Base-by-base conservation (phyloP, 2,888 invertebrate species). In the Willowsia nigromaculata region DNA sequence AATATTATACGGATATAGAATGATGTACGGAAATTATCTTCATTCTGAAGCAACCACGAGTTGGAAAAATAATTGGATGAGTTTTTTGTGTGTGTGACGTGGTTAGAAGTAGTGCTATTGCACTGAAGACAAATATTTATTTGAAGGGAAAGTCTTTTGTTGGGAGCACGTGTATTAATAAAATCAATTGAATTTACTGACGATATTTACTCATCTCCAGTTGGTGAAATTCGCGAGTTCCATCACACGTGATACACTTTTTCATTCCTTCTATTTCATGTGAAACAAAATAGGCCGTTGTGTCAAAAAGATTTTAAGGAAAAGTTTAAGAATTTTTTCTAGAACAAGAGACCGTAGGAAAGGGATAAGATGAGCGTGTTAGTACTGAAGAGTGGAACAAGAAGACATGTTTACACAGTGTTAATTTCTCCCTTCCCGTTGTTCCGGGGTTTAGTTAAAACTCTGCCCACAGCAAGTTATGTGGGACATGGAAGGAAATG, bases 401-500 rank as follows among this genome's bases (percentile, higher is more conserved):
- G 18, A 40, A 40, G 71, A 71, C 78, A 53, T 80, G 78, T 80
- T 56, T 56, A 50, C 76, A 50, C 56, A 50, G 78, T 56, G 78
- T 80, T 80, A 80, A 80, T 80, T 80, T 56, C 47, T 47, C 78
- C 33, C 27, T 80, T 80, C 78, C 78, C 56, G 33, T 76, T 50
- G 25, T 25, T 15, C 30, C 33, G 13, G 47, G 43, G 40, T 40
- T 71, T 47, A 76, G 62, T 37, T 71, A 71, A 71, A 40, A 40
- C 71, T 71, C 37, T 68, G 25, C 56, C 25, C 6, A 56, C 2
- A 22, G 18, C 22, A 13, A n/a, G 50, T 33, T 68, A 71, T 76
- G 71, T 87, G 86, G 74, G 82, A 74, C 81, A 82, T 56, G 87
- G 82, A 62, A 82, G 59, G 82, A 87, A 87, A 87, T 87, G 87